Evolutionary conservation across 2,113 vertebrate species (phyloP), one percentile per base, ranked within the genome.

Genomic region (Gymnocephalus cernua): DNA sequence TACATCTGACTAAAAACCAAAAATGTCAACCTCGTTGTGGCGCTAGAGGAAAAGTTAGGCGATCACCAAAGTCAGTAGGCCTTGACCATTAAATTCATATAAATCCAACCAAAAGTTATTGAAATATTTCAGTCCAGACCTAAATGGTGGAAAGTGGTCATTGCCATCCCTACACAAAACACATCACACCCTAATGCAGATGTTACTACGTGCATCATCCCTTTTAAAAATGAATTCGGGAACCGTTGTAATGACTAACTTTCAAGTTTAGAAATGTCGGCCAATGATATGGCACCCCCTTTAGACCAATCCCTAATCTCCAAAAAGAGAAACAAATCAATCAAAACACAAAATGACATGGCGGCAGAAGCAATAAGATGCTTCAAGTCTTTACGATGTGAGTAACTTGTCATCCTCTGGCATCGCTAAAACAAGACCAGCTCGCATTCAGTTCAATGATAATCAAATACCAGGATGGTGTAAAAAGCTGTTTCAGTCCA

Each of bases 381-480:
- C 19, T 48, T 32, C 14, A 12, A 48, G 2, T 32, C 3, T 8
- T 47, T n/a, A 23, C 4, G 3, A 38, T 19, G 18, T 21, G 6
- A 32, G 3, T 15, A 10, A 41, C 23, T n/a, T 44, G 14, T 67
- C 41, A 13, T 66, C 38, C 7, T 58, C 23, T 38, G n/a, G 53
- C 54, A 13, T 50, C 7, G 35, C 58, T 13, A 13, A 53, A n/a
- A 47, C 16, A 15, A 51, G 27, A 19, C 44, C 6, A 3, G 10
- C 53, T 61, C n/a, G 1, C 21, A 27, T 61, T 68, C 19, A 61
- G 61, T 13, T 80, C 75, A 74, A 38, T 74, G n/a, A 32, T 15
- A 56, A 48, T 69, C 48, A 56, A 41, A 50, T 48, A 13, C 57
- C 51, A 12, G 32, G 11, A 32, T 10, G 61, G 27, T 23, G 82